Conservation (phyloP, 2,888 invertebrate genomes). For the Patella depressa region DNA sequence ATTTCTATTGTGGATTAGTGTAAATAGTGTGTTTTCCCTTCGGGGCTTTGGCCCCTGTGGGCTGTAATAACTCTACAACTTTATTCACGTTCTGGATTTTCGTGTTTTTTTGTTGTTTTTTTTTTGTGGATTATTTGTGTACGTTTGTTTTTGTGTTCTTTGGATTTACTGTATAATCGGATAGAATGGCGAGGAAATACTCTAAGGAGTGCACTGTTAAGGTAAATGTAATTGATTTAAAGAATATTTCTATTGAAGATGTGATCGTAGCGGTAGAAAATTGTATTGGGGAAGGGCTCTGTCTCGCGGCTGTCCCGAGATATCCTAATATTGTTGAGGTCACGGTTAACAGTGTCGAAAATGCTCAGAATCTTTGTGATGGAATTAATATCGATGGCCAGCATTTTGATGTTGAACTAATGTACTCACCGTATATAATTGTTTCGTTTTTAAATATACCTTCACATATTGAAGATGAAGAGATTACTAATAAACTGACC, state of each 20-base stretch:
- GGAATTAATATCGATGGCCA: background rate
- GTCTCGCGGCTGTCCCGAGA: background rate
- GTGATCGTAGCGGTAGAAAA: background rate
- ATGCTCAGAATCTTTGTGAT: background rate
- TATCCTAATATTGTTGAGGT: background rate
- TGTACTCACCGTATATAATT: background rate
- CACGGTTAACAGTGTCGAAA: background rate
- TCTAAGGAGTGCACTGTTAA: background rate
- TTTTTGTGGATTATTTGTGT: background rate
- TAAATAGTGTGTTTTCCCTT: background rate
- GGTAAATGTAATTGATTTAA: background rate
- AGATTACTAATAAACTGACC: background rate
- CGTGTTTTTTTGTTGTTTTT: background rate
- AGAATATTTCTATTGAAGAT: background rate
- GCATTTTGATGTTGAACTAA: background rate
- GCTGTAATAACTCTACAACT: background rate
- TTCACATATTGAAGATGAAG: background rate
- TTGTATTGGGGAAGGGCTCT: background rate
- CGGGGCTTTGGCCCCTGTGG: conserved; percentile 2
- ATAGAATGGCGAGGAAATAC: background rate
- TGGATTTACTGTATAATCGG: background rate
- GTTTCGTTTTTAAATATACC: background rate
- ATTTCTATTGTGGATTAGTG: too few species aligned
- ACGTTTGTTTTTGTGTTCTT: background rate
- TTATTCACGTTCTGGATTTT: background rate